Base-by-base conservation (phyloP, 2,113 vertebrate species). In the Oreochromis tanganicae region DNA sequence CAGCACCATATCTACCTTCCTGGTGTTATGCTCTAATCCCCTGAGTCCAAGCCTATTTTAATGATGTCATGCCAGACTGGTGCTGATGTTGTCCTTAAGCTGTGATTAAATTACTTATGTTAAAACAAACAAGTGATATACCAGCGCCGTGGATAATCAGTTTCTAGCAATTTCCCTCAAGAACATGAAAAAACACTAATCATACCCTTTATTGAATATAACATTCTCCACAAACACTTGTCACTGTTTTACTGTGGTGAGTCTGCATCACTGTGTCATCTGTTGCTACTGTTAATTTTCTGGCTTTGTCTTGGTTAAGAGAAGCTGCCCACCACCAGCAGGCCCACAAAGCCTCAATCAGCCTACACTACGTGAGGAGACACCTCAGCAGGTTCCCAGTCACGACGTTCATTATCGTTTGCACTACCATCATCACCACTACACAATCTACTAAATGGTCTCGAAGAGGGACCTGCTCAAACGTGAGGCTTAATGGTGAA, bases 41-140 rank as follows among this genome's bases (percentile, higher is more conserved):
- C 82, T 36, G 85, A 81, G 90, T 63, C 61, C 61, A 59, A 88
- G 89, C 83, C 83, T 83, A 46, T 66, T 90, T 90, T 93, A 90
- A 90, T 91, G 89, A 93, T 89, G 92, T 90, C 92, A 89, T 81
- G 32, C 63, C 75, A 84, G 81, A 61, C 82, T 89, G 50, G 82
- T 89, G 91, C 86, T 94, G 92, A 91, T 91, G 87, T 86, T 73
- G 88, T 88, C 48, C 75, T 87, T 73, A 86, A 87, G 85, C 10
- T 82, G 29, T 94, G 92, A 95, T 91, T 91, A 13, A 93, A 95
- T 92, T 89, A 92, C 85, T 83, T 86, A 63, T 16, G 36, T 89
- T 83, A 61, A 88, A 46, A 89, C 46, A 93, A 90, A 91, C 86
- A 89, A 82, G 73, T 78, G 73, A 3, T 57, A 66, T 16, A 79